Evolutionary conservation across 2,888 invertebrate genomes (phyloP).

Genomic region (Ischnura elegans): DNA sequence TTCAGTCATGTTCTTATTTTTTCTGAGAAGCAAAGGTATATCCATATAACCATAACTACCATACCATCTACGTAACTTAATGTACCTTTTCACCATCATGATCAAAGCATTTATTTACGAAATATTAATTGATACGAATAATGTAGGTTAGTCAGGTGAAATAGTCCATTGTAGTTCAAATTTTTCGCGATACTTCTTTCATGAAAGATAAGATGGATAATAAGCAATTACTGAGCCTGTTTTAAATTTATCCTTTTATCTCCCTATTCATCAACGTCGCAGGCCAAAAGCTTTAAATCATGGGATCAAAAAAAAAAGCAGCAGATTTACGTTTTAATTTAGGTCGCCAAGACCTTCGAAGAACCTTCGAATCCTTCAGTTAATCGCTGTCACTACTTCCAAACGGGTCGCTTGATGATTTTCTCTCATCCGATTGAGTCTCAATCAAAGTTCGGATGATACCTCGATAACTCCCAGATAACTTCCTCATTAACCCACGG

Average conservation of each 20-base stretch:
- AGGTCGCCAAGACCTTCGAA: not conserved
- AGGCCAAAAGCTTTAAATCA: not conserved
- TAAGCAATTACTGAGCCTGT: not conserved
- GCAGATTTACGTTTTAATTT: slow-evolving; percentile 14
- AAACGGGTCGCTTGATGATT: not conserved
- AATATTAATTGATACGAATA: no score
- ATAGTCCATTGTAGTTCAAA: no score
- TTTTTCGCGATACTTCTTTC: no score
- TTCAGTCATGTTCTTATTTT: no score
- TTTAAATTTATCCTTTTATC: not conserved
- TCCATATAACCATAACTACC: no score
- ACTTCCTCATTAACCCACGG: not conserved
- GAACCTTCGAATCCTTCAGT: not conserved
- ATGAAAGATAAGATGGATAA: no score
- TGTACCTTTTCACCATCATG: no score
- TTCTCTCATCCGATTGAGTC: not conserved
- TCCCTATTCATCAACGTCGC: not conserved
- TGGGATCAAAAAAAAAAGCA: not conserved
- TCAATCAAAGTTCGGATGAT: slow-evolving; percentile 24
- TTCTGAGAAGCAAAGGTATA: no score
- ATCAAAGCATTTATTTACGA: no score
- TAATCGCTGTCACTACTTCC: not conserved
- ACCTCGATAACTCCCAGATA: slow-evolving; percentile 37
- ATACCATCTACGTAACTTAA: no score
- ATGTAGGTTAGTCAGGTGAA: no score